phyloP scores from a whole-genome alignment of 1,140 invertebrate species.

The Dicyema japonicum region DNA sequence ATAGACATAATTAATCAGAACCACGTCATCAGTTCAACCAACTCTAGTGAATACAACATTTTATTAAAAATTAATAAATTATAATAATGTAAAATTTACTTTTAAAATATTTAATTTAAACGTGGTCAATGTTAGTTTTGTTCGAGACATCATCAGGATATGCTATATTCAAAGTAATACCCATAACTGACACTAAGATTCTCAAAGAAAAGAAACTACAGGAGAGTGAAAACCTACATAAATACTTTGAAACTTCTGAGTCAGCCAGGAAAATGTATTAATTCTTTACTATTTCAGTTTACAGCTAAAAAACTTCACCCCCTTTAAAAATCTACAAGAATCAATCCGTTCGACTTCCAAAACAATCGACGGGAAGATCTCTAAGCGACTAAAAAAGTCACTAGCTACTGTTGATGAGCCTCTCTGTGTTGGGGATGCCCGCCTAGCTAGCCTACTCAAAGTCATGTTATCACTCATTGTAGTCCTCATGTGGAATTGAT shows the following conservation, averaged over 20 bases:
- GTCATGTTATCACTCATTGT: no score
- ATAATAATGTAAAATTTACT: no score
- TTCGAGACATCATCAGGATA: conserved; percentile 82
- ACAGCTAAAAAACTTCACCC: conserved; percentile 69
- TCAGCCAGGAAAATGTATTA: conserved; percentile 30
- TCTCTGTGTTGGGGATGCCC: conserved; percentile 64
- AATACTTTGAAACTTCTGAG: conserved; percentile 56
- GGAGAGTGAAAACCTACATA: conserved; percentile 52
- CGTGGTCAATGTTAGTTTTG: conserved; percentile 85
- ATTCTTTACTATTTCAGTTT: conserved; percentile 33
- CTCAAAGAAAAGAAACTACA: conserved; percentile 60
- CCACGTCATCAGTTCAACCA: no score
- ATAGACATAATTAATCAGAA: no score
- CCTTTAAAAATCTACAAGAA: conserved; percentile 71
- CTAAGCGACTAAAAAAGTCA: conserved; percentile 56
- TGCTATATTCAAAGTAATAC: conserved; percentile 83
- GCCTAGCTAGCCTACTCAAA: conserved; percentile 65
- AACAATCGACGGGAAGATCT: conserved; percentile 67
- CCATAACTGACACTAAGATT: no score
- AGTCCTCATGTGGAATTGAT: no score
- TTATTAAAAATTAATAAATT: no score
- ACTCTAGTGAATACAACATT: no score
- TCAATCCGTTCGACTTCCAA: conserved; percentile 60
- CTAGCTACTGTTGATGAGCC: conserved; percentile 56
- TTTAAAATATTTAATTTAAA: no score